These are phyloP conservation scores for Gymnocheta viridis DNA, from an alignment of 2,888 invertebrate species.

Conservation along the genomic window DNA sequence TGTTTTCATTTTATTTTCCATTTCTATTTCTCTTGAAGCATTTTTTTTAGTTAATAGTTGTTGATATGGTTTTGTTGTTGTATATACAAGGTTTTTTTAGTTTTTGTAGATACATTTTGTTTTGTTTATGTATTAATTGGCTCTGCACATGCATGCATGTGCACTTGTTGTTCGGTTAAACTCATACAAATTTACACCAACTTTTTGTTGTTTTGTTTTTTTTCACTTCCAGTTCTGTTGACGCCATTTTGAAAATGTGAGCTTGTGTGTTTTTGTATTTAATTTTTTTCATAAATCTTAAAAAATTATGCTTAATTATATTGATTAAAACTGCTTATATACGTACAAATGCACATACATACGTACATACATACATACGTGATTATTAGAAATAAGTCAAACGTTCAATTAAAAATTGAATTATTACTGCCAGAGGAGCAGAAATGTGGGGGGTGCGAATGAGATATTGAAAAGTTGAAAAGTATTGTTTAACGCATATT, in stretches of 20 bases:
- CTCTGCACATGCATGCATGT: constrained; percentile 57
- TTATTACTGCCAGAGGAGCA: no score
- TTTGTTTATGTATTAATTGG: constrained; percentile 68
- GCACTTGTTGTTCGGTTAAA: constrained; percentile 44
- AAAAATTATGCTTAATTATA: not conserved
- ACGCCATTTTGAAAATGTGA: constrained; percentile 78
- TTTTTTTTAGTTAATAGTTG: constrained; percentile 35
- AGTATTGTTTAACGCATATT: no score
- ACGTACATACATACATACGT: not conserved
- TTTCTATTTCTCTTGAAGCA: constrained; percentile 47
- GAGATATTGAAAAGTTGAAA: no score
- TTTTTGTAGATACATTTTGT: constrained; percentile 64
- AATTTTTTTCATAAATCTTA: not conserved
- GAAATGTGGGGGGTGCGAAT: no score
- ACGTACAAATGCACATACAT: not conserved
- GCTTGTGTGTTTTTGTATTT: not conserved
- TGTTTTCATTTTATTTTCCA: constrained; percentile 32
- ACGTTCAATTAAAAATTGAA: no score
- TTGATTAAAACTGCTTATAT: not conserved
- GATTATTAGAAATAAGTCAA: no score
- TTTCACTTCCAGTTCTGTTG: constrained; percentile 69
- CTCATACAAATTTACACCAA: constrained; percentile 19
- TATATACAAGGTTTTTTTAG: not conserved
- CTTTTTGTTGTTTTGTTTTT: not conserved
- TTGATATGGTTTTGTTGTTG: not conserved